A percentile compares a stretch with the other conserved stretches of the same genome.
These are phyloP conservation scores for Nestor notabilis DNA, from an alignment of 2,113 vertebrate genomes.

Conservation along the genomic window DNA sequence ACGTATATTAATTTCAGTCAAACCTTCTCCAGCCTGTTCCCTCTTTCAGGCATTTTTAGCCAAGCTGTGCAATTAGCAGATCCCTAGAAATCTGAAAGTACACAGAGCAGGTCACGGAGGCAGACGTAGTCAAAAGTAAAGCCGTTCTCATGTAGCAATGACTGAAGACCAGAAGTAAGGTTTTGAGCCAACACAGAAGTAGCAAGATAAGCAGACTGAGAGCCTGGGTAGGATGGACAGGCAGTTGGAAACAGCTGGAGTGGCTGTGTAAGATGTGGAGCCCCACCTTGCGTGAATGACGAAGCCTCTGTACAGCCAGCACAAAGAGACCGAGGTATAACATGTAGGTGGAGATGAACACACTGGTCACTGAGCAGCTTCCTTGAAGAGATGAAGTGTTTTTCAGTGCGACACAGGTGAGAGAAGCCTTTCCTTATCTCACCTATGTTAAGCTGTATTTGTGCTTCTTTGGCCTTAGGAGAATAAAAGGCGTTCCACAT, in stretches of 20 bases:
- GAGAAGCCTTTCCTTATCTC: not conserved
- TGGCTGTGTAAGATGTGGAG: not conserved
- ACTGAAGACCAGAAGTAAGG: not conserved
- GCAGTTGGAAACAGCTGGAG: not conserved
- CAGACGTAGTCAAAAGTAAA: not conserved
- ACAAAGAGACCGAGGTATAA: not conserved
- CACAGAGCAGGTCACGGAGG: not conserved
- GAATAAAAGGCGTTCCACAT: not conserved
- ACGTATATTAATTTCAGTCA: not conserved
- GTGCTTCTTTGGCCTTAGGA: not conserved
- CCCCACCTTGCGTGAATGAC: too few species aligned
- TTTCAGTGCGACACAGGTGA: not conserved
- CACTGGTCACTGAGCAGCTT: not conserved
- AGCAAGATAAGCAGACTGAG: not conserved
- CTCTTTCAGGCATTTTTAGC: not conserved
- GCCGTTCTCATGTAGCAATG: not conserved
- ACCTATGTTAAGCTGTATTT: not conserved
- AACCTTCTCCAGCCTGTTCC: not conserved
- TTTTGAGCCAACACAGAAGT: not conserved
- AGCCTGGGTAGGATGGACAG: not conserved
- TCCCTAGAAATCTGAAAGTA: not conserved
- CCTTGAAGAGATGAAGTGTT: not conserved
- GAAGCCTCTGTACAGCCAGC: not conserved
- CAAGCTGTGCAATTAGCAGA: not conserved
- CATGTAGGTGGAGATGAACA: not conserved